Conservation (phyloP, 2,113 vertebrate species). For the Malaclemys terrapin region DNA sequence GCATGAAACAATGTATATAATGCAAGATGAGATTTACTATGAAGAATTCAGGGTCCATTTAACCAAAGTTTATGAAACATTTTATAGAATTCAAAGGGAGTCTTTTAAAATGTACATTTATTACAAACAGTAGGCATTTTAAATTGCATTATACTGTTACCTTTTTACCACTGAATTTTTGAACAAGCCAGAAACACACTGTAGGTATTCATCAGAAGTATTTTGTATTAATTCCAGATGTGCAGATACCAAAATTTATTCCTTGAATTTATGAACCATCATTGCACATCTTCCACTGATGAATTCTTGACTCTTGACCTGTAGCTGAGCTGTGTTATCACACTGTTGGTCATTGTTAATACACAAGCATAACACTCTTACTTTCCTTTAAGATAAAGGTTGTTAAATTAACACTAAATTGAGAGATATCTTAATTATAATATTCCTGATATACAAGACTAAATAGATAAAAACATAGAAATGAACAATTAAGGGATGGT, state of each 20-base stretch:
- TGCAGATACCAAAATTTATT: not conserved
- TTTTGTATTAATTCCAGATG: not conserved
- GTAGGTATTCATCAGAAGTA: not conserved
- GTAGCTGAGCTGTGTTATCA: not conserved
- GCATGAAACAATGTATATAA: not conserved
- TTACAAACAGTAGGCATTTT: not conserved
- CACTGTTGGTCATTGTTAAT: not conserved
- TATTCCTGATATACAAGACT: not conserved
- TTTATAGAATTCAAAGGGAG: not conserved
- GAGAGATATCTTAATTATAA: not conserved
- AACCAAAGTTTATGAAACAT: not conserved
- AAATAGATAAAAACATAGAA: not conserved
- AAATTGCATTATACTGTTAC: not conserved
- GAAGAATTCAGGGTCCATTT: not conserved
- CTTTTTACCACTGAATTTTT: not conserved
- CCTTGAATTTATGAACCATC: rapidly evolving
- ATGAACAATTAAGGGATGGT: not conserved
- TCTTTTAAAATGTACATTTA: not conserved
- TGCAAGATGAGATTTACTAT: not conserved
- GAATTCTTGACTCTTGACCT: not conserved
- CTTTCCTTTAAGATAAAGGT: not conserved
- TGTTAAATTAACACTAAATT: not conserved
- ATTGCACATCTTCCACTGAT: not conserved
- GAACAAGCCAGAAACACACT: not conserved
- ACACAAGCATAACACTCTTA: not conserved